Evolutionary conservation across 2,888 invertebrate species (phyloP).

Genomic region (Hypomecis atomaria): DNA sequence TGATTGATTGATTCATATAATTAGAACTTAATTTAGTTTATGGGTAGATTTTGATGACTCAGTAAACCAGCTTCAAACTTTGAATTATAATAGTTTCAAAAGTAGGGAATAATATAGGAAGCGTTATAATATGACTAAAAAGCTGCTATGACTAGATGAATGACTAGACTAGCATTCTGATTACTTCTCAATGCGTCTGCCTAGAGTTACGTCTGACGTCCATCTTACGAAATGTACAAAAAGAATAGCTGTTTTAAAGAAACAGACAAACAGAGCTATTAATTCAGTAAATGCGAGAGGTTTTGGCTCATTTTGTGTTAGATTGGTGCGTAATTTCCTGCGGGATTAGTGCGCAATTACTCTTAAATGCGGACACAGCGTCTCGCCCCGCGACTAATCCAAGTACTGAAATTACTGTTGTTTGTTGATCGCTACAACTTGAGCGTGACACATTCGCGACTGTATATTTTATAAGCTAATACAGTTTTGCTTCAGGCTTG

Average conservation of each 20-base stretch:
- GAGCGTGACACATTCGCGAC: no score
- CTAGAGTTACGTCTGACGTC: no score
- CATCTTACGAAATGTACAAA: background rate
- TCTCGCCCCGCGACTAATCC: background rate
- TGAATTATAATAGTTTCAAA: slow-evolving; percentile 12
- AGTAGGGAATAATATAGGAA: background rate
- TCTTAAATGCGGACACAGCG: slow-evolving; percentile 25
- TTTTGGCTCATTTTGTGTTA: slow-evolving; percentile 35
- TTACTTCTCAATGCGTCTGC: no score
- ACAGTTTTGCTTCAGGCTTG: no score
- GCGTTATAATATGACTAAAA: no score
- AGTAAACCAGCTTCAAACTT: slow-evolving; percentile 4
- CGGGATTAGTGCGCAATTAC: slow-evolving; percentile 43
- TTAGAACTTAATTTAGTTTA: no score
- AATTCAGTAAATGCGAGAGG: slow-evolving; percentile 26
- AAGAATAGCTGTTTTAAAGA: background rate
- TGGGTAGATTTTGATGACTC: no score
- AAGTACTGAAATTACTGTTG: slow-evolving; percentile 6
- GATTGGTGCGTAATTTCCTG: slow-evolving; percentile 44
- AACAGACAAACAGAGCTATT: slow-evolving; percentile 12
- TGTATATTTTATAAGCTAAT: no score
- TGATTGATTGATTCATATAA: no score
- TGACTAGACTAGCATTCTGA: no score
- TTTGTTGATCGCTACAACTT: no score
- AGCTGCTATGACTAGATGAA: no score